Evolutionary conservation across 2,113 vertebrate species (phyloP).

Genomic region (Lepus europaeus): DNA sequence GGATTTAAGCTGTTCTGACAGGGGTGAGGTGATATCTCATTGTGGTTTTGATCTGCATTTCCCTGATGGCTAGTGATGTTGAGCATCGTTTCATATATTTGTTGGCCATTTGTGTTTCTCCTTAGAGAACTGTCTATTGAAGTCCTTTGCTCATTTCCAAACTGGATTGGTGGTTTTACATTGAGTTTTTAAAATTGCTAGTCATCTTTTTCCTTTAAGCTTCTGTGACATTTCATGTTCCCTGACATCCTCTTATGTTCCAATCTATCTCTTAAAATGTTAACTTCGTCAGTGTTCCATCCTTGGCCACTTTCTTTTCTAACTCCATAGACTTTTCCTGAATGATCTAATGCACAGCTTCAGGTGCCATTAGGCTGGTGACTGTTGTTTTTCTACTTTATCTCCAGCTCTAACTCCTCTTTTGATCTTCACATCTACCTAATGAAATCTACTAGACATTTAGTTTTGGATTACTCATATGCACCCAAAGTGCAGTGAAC

Average conservation of each 20-base stretch:
- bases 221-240: not conserved
- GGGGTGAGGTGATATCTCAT: too few species aligned
- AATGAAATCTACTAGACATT: too few species aligned
- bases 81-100: too few species aligned
- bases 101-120: too few species aligned
- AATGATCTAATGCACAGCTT: not conserved
- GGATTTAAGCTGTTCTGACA: too few species aligned
- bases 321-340: not conserved
- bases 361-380: not conserved
- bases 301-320: not conserved
- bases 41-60: too few species aligned
- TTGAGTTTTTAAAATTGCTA: too few species aligned
- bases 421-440: not conserved
- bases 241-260: not conserved
- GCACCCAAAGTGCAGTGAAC: not conserved
- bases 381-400: not conserved
- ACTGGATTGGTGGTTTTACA: too few species aligned
- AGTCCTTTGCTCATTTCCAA: too few species aligned
- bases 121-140: too few species aligned
- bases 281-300: not conserved
- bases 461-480: not conserved
- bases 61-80: too few species aligned
- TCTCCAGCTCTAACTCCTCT: not conserved
- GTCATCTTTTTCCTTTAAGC: not conserved
- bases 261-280: not conserved